Conservation (phyloP, 2,113 vertebrate genomes). For the Ochotona princeps region DNA sequence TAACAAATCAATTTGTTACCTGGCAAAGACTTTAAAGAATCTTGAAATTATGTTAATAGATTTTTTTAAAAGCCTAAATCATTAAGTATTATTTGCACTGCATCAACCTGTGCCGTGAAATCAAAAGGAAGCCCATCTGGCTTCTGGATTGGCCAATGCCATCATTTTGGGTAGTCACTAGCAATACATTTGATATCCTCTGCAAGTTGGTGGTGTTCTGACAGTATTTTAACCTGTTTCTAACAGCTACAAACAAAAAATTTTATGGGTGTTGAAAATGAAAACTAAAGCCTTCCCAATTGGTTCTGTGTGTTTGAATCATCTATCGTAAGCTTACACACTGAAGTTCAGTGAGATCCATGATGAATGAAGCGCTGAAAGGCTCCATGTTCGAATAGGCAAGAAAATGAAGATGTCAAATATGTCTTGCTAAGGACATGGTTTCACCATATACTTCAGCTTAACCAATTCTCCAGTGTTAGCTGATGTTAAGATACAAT, state of each 20-base stretch:
- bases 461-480: slow-evolving; percentile 48
- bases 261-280: slow-evolving; percentile 67
- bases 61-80: background rate
- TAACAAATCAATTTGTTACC: slow-evolving; percentile 45
- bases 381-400: slow-evolving; percentile 51
- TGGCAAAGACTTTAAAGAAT: slow-evolving; percentile 21
- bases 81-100: slow-evolving; percentile 47
- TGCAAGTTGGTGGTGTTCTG: slow-evolving; percentile 59
- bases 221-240: slow-evolving; percentile 72
- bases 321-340: slow-evolving; percentile 67
- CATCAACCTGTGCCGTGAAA: background rate
- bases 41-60: slow-evolving; percentile 17
- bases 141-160: slow-evolving; percentile 56
- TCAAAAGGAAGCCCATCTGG: slow-evolving; percentile 53
- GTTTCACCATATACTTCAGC: slow-evolving; percentile 66
- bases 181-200: slow-evolving; percentile 62
- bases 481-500: slow-evolving; percentile 31
- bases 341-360: slow-evolving; percentile 52
- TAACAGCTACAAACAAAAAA: slow-evolving; percentile 73
- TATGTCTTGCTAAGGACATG: slow-evolving; percentile 26
- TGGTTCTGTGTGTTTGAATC: slow-evolving; percentile 50
- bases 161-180: slow-evolving; percentile 58
- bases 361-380: slow-evolving; percentile 65
- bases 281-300: slow-evolving; percentile 63
- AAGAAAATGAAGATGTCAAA: slow-evolving; percentile 76